Percentiles rank a stretch among this genome's conserved stretches.
These are phyloP conservation scores for Sturnus vulgaris DNA, from an alignment of 2,113 vertebrate genomes.

Conservation along the genomic window DNA sequence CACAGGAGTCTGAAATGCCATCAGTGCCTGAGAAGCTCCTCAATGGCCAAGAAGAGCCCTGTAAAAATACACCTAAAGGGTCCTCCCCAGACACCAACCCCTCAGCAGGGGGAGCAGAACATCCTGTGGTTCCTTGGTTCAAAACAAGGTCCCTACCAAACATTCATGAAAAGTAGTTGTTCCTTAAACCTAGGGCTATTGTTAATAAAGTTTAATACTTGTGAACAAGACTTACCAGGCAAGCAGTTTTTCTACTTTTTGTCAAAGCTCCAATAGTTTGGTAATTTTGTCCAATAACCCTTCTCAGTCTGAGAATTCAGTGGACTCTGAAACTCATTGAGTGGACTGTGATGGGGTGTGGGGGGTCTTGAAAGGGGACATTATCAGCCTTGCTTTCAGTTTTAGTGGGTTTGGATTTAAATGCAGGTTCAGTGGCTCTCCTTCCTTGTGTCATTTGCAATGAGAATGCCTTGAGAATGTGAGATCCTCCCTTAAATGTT, in stretches of 20 bases:
- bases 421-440: not conserved
- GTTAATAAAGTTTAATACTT: not conserved
- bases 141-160: not conserved
- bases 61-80: not conserved
- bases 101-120: not conserved
- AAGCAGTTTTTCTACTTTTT: not conserved
- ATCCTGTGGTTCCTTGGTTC: not conserved
- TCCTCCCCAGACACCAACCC: not conserved
- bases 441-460: not conserved
- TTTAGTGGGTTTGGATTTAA: not conserved
- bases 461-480: not conserved
- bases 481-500: not conserved
- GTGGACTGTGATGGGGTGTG: not conserved
- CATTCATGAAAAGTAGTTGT: accelerated
- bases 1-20: not conserved
- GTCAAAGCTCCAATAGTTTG: not conserved
- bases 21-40: not conserved
- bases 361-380: not conserved
- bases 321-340: not conserved
- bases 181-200: not conserved
- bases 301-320: not conserved
- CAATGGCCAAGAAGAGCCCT: not conserved
- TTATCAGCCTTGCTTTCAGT: not conserved
- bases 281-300: not conserved
- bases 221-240: not conserved